These are phyloP conservation scores for Siphamia tubifer DNA, from an alignment of 2,113 vertebrate genomes.

Conservation along the genomic window DNA sequence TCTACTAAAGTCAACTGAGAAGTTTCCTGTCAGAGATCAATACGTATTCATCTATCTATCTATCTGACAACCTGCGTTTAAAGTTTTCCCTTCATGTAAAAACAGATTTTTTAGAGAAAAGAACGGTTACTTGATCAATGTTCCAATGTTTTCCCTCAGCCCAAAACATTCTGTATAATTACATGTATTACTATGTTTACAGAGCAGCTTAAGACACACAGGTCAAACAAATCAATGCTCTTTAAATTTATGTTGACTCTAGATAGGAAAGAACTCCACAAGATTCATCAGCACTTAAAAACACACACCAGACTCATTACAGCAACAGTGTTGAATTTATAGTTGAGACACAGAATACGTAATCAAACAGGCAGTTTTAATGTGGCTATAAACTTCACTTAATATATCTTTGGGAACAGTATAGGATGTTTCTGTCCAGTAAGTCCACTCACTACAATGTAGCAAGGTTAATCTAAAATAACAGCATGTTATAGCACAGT, in stretches of 20 bases:
- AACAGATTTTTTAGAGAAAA: not conserved
- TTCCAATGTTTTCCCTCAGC: not conserved
- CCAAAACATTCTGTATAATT: not conserved
- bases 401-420: conserved; percentile 28
- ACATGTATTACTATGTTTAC: not conserved
- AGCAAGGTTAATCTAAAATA: conserved; percentile 12
- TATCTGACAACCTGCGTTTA: not conserved
- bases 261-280: not conserved
- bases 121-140: too few species aligned
- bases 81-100: too few species aligned
- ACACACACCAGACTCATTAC: too few species aligned
- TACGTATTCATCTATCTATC: too few species aligned
- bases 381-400: conserved; percentile 21
- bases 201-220: not conserved
- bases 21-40: too few species aligned
- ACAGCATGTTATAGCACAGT: not conserved
- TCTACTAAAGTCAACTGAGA: too few species aligned
- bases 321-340: not conserved
- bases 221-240: not conserved
- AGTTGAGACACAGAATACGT: not conserved
- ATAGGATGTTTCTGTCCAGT: conserved; percentile 10
- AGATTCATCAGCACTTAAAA: too few species aligned
- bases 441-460: conserved; percentile 15
- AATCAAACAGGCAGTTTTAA: conserved; percentile 22
- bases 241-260: too few species aligned